Conservation (phyloP, 2,888 invertebrate species). For the Caenorhabditis japonica region DNA sequence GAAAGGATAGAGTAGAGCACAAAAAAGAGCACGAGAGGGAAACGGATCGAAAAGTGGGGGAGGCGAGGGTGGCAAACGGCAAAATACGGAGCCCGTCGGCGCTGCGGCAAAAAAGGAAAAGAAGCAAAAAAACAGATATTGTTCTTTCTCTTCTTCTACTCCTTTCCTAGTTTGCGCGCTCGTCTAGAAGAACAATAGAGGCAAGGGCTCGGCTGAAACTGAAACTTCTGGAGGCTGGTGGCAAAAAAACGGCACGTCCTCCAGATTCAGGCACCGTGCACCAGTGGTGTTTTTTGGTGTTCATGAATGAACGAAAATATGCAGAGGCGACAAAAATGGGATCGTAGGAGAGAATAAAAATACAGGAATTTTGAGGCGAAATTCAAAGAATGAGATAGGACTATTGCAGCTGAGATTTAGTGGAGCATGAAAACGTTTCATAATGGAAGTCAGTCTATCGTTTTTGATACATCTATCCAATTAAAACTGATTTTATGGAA, state of each 20-base stretch:
- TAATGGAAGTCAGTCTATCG: too few species aligned
- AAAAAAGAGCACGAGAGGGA: slow-evolving; percentile 6
- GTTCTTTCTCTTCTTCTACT: slow-evolving; percentile 24
- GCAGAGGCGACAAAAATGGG: background rate
- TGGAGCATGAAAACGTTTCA: too few species aligned
- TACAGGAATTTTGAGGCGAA: slow-evolving; percentile 6
- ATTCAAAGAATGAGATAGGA: background rate
- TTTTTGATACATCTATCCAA: too few species aligned
- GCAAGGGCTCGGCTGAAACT: background rate
- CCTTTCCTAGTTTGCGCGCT: slow-evolving; percentile 9
- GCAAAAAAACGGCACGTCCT: too few species aligned
- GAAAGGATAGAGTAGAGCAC: too few species aligned
- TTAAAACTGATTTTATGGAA: too few species aligned
- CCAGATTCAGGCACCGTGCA: too few species aligned
- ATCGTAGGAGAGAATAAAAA: background rate
- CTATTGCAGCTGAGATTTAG: too few species aligned
- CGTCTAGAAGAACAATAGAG: slow-evolving; percentile 23
- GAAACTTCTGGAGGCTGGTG: too few species aligned
- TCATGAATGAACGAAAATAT: too few species aligned
- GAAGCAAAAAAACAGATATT: slow-evolving; percentile 30
- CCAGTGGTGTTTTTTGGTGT: too few species aligned
- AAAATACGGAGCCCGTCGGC: slow-evolving; percentile 29
- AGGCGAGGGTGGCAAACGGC: slow-evolving; percentile 49
- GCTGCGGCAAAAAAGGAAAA: background rate
- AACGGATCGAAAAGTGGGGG: slow-evolving; percentile 21